Evolutionary conservation across 2,888 invertebrate species (phyloP), one percentile per base, ranked within the genome.

Genomic region (Caenorhabditis becei): DNA sequence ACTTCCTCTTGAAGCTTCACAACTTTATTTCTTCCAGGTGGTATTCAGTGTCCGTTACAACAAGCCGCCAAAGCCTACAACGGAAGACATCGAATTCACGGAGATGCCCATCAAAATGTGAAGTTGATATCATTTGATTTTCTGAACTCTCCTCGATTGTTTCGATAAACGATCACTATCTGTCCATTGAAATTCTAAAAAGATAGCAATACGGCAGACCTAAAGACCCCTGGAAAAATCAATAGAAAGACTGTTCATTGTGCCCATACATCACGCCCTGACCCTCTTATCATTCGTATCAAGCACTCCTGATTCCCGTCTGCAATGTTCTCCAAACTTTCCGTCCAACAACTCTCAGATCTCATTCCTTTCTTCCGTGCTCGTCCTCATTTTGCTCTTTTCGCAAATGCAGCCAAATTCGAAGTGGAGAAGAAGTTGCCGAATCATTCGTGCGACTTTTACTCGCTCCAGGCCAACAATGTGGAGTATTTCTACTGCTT

Each of bases 11-110:
- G 10, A n/a, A 18, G 10, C 2, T 24, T n/a, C 16, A 0, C 16
- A 16, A 65, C n/a, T 1, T n/a, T 2, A 1, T 16, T 10, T 4
- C n/a, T 63, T 67, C 18, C 67, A 75, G 75, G 75, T 75, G 28
- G 53, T 75, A 11, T 75, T 75, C 67, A 65, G 65, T 37, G 44
- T 75, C 24, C 75, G 75, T 8, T 66, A 65, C 35, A 74, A 65
- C 47, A 35, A 44, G 14, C 53, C 74, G 7, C 14, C 35, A 23
- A 65, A 51, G 23, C 41, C 20, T 5, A 18, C 11, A 1, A 14
- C 11, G 2, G 24, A 37, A 24, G 41, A 59, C 2, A 24, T 59
- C 11, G 59, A 59, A 41, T 20, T 59, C 32, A 59, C 41, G 4
- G 51, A 49, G 16, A 54, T 66, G n/a, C 18, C 37, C 41, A 51